phyloP scores from a whole-genome alignment of 2,888 invertebrate genomes.

The Protonemura montana region DNA sequence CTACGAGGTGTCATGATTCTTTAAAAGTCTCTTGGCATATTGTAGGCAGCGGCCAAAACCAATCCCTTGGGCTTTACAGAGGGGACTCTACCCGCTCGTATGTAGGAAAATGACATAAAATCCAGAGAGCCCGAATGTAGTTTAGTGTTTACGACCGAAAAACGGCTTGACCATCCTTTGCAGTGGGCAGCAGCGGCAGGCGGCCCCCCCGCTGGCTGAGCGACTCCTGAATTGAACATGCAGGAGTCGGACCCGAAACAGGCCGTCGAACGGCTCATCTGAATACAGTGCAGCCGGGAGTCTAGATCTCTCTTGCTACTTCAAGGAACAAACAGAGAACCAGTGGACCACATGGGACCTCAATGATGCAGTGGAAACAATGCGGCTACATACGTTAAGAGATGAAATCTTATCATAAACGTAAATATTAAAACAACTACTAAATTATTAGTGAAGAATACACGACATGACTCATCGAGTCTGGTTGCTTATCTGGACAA shows the following conservation, averaged over 20 bases:
- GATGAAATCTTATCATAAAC: too few relatives aligned
- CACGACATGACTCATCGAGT: too few relatives aligned
- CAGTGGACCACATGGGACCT: background rate
- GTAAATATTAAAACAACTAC: too few relatives aligned
- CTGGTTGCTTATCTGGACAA: too few relatives aligned
- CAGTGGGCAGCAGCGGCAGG: too few relatives aligned
- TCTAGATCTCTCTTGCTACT: too few relatives aligned
- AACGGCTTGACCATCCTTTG: conserved; percentile 1
- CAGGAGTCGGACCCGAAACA: background rate
- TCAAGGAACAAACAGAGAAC: too few relatives aligned
- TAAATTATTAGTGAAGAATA: too few relatives aligned
- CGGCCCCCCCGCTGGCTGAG: background rate
- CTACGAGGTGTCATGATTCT: conserved; percentile 42
- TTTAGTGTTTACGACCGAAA: conserved; percentile 30
- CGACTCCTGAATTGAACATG: background rate
- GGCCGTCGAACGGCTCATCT: background rate
- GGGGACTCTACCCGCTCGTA: conserved; percentile 22
- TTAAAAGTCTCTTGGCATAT: conserved; percentile 33
- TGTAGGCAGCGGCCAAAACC: conserved; percentile 14
- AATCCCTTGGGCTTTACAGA: background rate
- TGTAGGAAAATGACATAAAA: conserved; percentile 42
- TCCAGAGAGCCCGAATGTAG: conserved; percentile 31
- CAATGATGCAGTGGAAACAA: too few relatives aligned
- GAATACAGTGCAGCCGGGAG: background rate
- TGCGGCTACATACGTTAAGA: too few relatives aligned